Base-by-base conservation (phyloP, 2,888 invertebrate genomes). In the Diadromus collaris region DNA sequence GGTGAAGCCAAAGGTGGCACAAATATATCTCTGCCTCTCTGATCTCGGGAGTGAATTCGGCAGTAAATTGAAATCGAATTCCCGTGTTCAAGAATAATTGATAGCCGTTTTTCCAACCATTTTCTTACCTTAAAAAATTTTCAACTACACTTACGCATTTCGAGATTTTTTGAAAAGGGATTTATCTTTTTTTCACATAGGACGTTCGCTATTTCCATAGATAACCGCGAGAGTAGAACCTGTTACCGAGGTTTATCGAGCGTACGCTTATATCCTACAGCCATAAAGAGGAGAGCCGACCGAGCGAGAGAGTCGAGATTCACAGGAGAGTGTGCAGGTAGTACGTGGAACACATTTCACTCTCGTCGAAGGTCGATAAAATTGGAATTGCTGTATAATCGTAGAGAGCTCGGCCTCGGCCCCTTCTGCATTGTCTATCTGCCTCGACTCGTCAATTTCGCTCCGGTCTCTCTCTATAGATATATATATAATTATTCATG, bases 181-280 rank as follows among this genome's bases (percentile, higher is more conserved):
- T 34, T 34, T 34, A 7, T 7, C 9, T 9, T 46, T 48, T 19
- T 48, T 48, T 16, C 48, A 29, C n/a, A 19, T 44, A 29, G 19
- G 16, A 54, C 56, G 51, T n/a, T 29, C 13, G 60, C 10, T 19
- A 71, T 71, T 71, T 67, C 9, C 32, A 71, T 51, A 65, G 29
- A 71, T 65, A 76, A 70, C 58, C 38, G 41, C 34, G 13, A 27
- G 38, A 32, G 44, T 67, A 21, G 46, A 65, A 60, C 41, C 65
- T 32, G 51, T 32, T 60, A 67, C 54, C 51, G 65, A 60, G 71
- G 71, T 67, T 76, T 76, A 71, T 76, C 44, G 51, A 76, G 34
- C 44, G 48, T 27, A 48, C 38, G 41, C 38, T 32, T 32, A 60
- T 32, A 13, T 3, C 64, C 9, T 16, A 41, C 16, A 29, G 6